These are phyloP conservation scores for Heliconius hortense DNA, from an alignment of 2,888 invertebrate genomes.

Conservation along the genomic window DNA sequence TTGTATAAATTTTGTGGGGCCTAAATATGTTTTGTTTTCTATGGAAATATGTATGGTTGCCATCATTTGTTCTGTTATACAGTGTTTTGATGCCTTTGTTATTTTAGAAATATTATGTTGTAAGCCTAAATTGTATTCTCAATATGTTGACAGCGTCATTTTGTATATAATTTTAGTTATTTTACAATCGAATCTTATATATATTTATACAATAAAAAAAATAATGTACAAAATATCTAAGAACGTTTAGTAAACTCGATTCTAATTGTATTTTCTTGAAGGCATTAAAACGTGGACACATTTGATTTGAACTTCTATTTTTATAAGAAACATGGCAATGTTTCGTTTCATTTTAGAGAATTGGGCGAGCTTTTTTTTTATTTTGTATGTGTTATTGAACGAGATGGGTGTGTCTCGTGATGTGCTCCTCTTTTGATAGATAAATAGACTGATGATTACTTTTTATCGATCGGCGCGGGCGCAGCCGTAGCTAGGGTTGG, in stretches of 20 bases:
- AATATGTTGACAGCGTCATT: neutral
- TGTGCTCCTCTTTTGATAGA: slow-evolving; percentile 50
- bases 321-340: slow-evolving; percentile 27
- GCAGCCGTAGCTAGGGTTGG: slow-evolving; percentile 37
- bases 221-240: slow-evolving; percentile 32
- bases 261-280: slow-evolving; percentile 6
- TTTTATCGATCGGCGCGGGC: slow-evolving; percentile 48
- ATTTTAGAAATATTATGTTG: neutral
- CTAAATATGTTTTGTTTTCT: slow-evolving; percentile 55
- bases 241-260: slow-evolving; percentile 16
- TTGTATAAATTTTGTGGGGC: slow-evolving; percentile 59
- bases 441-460: slow-evolving; percentile 65
- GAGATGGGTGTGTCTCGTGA: slow-evolving; percentile 42
- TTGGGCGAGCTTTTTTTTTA: slow-evolving; percentile 20
- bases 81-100: slow-evolving; percentile 22
- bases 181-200: slow-evolving; percentile 20
- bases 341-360: slow-evolving; percentile 9
- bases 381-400: slow-evolving; percentile 31
- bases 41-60: slow-evolving; percentile 39
- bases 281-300: slow-evolving; percentile 19
- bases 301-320: slow-evolving; percentile 31
- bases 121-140: slow-evolving; percentile 8
- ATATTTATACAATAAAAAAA: slow-evolving; percentile 27
- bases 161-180: slow-evolving; percentile 15
- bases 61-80: slow-evolving; percentile 16